Conservation (phyloP, 1,140 invertebrate species). For the Drosophila aff. region DNA sequence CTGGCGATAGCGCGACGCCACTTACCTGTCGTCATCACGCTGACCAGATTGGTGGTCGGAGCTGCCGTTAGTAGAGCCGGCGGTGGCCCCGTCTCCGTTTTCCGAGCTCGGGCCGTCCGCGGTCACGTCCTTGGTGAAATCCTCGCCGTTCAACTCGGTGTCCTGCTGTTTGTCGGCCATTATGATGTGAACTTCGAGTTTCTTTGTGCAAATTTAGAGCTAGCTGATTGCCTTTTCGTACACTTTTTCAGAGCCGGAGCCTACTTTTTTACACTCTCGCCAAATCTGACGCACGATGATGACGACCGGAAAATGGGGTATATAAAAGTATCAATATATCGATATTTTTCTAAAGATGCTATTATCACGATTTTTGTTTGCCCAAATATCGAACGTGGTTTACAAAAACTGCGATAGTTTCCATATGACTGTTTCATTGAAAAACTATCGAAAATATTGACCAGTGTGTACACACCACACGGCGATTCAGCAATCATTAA, state of each 20-base stretch:
- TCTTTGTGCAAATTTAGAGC: conserved; percentile 56
- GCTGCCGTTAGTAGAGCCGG: conserved; percentile 87
- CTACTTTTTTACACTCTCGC: conserved; percentile 62
- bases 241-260: conserved; percentile 43
- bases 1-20: conserved; percentile 21
- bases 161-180: conserved; percentile 79
- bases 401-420: too few species aligned
- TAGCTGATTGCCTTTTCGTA: conserved; percentile 44
- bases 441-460: neutral
- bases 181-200: conserved; percentile 31
- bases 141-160: conserved; percentile 86
- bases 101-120: conserved; percentile 87
- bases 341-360: too few species aligned
- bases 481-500: neutral
- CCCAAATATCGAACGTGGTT: too few species aligned
- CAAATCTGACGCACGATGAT: conserved; percentile 69
- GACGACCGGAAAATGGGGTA: conserved; percentile 78
- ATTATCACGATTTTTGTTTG: too few species aligned
- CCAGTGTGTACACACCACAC: neutral
- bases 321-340: too few species aligned
- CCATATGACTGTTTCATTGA: too few species aligned
- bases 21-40: conserved; percentile 91
- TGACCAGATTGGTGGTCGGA: conserved; percentile 88
- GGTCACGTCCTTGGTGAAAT: conserved; percentile 89
- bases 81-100: conserved; percentile 86